phyloP scores from a whole-genome alignment of 1,140 invertebrate genomes.

The Cephus cinctus region DNA sequence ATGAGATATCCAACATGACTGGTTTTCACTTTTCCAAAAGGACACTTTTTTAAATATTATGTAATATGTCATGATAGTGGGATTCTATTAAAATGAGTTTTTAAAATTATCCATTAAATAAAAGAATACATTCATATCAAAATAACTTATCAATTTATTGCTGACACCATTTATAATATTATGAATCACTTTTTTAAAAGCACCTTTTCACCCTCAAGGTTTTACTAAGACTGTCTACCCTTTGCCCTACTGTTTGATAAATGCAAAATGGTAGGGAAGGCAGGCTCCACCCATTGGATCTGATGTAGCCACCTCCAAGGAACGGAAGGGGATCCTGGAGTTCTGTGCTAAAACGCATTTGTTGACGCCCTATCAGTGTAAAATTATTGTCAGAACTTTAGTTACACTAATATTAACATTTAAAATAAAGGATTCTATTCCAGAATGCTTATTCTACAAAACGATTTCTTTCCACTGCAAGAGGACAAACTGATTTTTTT shows the following conservation, averaged over 20 bases:
- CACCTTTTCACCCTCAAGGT: conserved; percentile 28
- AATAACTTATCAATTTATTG: too few relatives aligned
- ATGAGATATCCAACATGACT: too few relatives aligned
- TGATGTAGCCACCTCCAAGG: neutral
- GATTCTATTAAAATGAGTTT: neutral
- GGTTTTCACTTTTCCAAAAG: too few relatives aligned
- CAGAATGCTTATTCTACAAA: conserved; percentile 19
- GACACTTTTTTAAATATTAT: too few relatives aligned
- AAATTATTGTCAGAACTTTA: neutral
- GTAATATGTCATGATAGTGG: too few relatives aligned
- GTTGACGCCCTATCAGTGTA: neutral
- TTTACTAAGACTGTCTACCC: conserved; percentile 33
- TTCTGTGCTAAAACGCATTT: conserved; percentile 11
- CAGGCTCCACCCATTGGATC: conserved; percentile 43
- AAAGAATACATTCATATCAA: neutral
- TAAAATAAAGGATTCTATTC: too few relatives aligned
- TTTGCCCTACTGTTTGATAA: conserved; percentile 26
- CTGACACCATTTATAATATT: neutral
- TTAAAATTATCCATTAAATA: neutral
- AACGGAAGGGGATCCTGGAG: neutral
- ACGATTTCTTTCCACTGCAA: conserved; percentile 6
- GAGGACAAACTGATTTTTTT: neutral
- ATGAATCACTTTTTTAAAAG: conserved; percentile 9
- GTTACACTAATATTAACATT: neutral
- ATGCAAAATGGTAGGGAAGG: conserved; percentile 44